Evolutionary conservation across 2,888 invertebrate species (phyloP).

Genomic region (Rhaphigaster nebulosa): DNA sequence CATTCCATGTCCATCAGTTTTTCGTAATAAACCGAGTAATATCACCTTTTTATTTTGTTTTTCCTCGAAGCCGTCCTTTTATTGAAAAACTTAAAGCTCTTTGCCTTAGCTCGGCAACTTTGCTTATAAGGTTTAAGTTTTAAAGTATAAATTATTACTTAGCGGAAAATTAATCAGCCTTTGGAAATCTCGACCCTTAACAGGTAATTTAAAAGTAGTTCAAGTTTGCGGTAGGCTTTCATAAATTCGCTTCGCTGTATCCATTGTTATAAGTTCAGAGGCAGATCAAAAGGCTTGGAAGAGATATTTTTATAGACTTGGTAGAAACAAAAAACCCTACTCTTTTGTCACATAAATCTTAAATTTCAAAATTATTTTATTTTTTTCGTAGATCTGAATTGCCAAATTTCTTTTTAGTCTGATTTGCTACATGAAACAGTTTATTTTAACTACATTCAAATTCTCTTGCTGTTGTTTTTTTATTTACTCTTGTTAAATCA

Average conservation of each 20-base stretch:
- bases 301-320: not conserved
- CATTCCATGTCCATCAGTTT: not conserved
- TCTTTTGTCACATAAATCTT: not conserved
- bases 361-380: too few species aligned
- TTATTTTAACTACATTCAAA: too few species aligned
- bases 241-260: not conserved
- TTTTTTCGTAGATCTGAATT: too few species aligned
- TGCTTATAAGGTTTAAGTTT: constrained; percentile 30
- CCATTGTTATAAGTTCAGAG: not conserved
- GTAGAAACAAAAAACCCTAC: not conserved
- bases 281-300: not conserved
- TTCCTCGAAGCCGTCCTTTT: not conserved
- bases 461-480: too few species aligned
- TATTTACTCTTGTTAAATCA: too few species aligned
- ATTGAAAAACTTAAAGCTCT: constrained; percentile 31
- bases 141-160: constrained; percentile 42
- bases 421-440: too few species aligned
- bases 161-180: constrained; percentile 34
- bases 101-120: not conserved
- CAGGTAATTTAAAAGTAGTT: not conserved
- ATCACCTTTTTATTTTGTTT: not conserved
- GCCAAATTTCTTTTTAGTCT: too few species aligned
- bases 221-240: constrained; percentile 29
- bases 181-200: constrained; percentile 1
- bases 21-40: not conserved